A percentile compares a stretch with the other conserved stretches of the same genome.
Conservation (phyloP, 2,113 vertebrate genomes). For the Cariama cristata region DNA sequence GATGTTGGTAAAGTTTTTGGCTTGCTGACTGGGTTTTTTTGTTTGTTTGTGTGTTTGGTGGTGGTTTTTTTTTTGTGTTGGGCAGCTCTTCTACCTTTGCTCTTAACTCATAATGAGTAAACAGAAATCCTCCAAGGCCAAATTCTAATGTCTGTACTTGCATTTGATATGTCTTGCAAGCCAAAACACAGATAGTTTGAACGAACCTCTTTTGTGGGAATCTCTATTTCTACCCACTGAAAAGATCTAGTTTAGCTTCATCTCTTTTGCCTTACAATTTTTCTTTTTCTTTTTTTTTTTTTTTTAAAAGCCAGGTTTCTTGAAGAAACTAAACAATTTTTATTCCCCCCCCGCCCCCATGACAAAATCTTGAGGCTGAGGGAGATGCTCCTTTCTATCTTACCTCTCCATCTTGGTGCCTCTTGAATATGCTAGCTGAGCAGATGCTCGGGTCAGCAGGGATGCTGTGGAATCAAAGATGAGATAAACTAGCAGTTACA, state of each 20-base stretch:
- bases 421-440: not conserved
- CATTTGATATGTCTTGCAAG: not conserved
- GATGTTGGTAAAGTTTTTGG: not conserved
- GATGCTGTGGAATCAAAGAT: not conserved
- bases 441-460: not conserved
- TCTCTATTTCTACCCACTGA: not conserved
- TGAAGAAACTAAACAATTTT: not conserved
- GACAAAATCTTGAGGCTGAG: not conserved
- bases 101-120: not conserved
- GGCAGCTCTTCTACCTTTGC: not conserved
- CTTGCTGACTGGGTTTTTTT: no score
- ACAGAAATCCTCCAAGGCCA: not conserved
- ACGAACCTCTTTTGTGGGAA: not conserved
- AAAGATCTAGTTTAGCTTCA: not conserved
- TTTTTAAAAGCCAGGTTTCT: not conserved
- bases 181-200: not conserved
- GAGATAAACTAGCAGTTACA: not conserved
- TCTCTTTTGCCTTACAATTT: not conserved
- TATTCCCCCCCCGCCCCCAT: not conserved
- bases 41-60: not conserved
- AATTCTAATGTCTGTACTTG: not conserved
- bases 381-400: not conserved
- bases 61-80: not conserved
- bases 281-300: not conserved
- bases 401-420: not conserved